Evolutionary conservation across 1,140 invertebrate genomes (phyloP), one percentile per base, ranked within the genome.

Genomic region (Leptestheria dahalacensis): DNA sequence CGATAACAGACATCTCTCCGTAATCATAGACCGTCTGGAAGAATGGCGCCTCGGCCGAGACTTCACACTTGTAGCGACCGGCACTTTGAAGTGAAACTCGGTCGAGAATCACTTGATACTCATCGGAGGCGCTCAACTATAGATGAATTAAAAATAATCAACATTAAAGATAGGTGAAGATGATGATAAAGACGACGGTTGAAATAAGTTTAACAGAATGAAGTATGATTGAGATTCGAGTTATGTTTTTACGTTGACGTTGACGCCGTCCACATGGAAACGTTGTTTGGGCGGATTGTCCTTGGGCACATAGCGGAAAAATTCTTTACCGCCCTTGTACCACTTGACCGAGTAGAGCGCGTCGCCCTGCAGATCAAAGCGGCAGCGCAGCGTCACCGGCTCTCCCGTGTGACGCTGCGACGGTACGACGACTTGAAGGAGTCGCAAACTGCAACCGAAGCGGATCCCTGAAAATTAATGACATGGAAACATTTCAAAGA

Each of bases 271-370:
- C 9, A 70, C 55, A 41, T 64, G 63, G 55, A 70, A 73, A 47
- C 64, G 55, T 49, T 69, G 69, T 47, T 65, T 67, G 2, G 66
- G 64, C 25, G 70, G 67, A 28, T 62, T 62, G 21, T 65, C 67
- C 26, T 69, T 69, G 0, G 80, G 79, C 67, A 75, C 74, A 67
- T 70, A 82, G 63, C 78, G 72, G 68, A 78, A 82, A 69, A 83
- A 82, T 65, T 82, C 78, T 4, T 69, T 63, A 11, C 73, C 74
- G 62, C 81, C 79, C 66, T 81, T 82, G 71, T 80, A 81, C 82
- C 82, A 83, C 66, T 79, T 81, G n/a, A 82, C 77, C 2, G 79
- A 80, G 65, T 82, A 82, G 6, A 82, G 64, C 10, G 68, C 57
- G 41, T 62, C 68, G 48, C 15, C 33, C 15, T 41, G 6, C 15